Evolutionary conservation across 2,888 invertebrate species (phyloP).

Genomic region (Tenodera sinensis): DNA sequence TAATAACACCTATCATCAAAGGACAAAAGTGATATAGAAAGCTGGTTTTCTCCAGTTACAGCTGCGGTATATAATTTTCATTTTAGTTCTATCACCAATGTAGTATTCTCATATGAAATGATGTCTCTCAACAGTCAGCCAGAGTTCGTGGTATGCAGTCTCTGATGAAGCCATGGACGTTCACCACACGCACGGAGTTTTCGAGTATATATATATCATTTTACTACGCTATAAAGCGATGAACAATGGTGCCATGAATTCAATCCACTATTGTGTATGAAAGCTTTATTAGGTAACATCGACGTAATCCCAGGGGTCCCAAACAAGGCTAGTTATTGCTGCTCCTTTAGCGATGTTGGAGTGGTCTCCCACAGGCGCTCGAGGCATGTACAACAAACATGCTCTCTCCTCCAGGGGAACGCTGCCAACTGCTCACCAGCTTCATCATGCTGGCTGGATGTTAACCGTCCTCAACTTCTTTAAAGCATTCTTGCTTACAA

Average conservation of each 20-base stretch:
- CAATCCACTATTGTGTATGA: neutral
- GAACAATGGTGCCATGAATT: neutral
- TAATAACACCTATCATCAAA: no score
- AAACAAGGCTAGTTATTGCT: neutral
- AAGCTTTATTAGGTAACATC: neutral
- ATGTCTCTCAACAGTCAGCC: no score
- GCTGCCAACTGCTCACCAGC: neutral
- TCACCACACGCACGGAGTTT: neutral
- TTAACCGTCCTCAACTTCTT: no score
- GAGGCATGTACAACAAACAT: neutral
- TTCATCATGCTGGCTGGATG: no score
- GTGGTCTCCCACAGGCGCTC: neutral
- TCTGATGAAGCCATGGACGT: no score
- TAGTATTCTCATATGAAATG: no score
- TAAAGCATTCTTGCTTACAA: no score
- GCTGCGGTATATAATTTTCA: no score
- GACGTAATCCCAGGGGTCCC: neutral
- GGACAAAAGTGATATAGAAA: no score
- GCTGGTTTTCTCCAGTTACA: no score
- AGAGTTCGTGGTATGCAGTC: no score
- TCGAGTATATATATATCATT: neutral
- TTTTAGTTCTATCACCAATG: no score
- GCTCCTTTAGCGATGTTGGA: neutral
- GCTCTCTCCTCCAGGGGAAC: neutral
- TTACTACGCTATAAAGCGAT: neutral